phyloP scores from a whole-genome alignment of 1,140 invertebrate species.

The Papilio machaon region DNA sequence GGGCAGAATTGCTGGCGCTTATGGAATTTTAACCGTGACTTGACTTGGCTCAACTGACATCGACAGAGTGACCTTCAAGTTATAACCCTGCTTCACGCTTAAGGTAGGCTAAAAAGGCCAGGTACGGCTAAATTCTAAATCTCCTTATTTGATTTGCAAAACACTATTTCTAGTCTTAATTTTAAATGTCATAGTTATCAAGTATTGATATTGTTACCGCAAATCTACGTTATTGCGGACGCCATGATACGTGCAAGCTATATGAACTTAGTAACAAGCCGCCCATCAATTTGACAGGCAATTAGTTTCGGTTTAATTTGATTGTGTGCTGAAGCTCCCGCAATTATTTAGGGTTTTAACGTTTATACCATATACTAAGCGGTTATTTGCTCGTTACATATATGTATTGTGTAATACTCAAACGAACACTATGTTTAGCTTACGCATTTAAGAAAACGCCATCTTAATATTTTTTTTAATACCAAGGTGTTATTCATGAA shows the following conservation, averaged over 20 bases:
- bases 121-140: background rate
- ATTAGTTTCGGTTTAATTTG: slow-evolving; percentile 17
- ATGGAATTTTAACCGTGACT: too few relatives aligned
- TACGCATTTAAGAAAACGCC: background rate
- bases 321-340: background rate
- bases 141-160: background rate
- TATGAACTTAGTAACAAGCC: background rate
- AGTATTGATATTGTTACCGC: background rate
- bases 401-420: background rate
- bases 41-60: too few relatives aligned
- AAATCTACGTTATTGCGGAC: background rate
- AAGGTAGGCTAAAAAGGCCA: too few relatives aligned
- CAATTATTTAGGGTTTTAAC: background rate
- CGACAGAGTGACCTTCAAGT: too few relatives aligned
- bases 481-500: background rate
- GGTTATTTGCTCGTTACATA: background rate
- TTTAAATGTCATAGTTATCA: background rate
- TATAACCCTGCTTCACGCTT: too few relatives aligned
- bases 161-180: background rate
- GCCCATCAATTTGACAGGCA: slow-evolving; percentile 11
- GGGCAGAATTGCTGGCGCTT: too few relatives aligned
- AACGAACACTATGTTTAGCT: background rate
- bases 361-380: background rate
- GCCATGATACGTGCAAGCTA: background rate
- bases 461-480: background rate